phyloP scores from a whole-genome alignment of 1,140 invertebrate genomes.

The Drosophila nikananu region DNA sequence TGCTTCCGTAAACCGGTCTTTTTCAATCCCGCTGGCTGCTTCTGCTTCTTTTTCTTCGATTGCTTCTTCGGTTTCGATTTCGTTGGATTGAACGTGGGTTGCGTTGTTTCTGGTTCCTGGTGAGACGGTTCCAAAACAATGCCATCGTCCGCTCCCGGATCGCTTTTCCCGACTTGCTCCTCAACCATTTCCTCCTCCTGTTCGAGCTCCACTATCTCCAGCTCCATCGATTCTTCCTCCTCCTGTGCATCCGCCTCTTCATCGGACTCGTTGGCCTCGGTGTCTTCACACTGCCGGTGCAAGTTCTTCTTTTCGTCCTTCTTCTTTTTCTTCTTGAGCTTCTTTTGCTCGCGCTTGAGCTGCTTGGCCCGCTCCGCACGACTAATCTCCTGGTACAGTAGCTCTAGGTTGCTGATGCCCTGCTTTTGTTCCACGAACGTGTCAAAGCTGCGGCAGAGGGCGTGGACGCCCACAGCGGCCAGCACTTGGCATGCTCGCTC shows the following conservation, averaged over 20 bases:
- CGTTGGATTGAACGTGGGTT: constrained; percentile 55
- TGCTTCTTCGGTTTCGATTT: constrained; percentile 83
- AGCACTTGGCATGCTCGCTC: constrained; percentile 96
- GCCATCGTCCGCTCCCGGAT: constrained; percentile 58
- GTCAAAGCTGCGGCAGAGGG: constrained; percentile 95
- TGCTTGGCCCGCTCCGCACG: constrained; percentile 93
- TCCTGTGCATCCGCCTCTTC: constrained; percentile 25
- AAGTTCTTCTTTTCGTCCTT: constrained; percentile 88
- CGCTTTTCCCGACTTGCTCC: constrained; percentile 31
- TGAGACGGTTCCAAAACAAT: constrained; percentile 46
- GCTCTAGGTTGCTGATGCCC: constrained; percentile 94
- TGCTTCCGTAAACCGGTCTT: constrained; percentile 13
- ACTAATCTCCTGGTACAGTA: constrained; percentile 92
- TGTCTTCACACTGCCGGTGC: constrained; percentile 63
- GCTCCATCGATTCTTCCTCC: constrained; percentile 37
- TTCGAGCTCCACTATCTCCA: constrained; percentile 56
- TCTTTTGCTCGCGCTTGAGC: constrained; percentile 93
- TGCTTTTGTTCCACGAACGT: constrained; percentile 94
- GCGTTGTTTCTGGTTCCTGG: constrained; percentile 19
- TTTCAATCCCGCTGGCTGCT: constrained; percentile 15
- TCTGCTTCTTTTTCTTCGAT: constrained; percentile 76
- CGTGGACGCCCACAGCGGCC: constrained; percentile 94
- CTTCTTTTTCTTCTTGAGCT: constrained; percentile 94
- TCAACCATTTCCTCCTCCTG: constrained; percentile 29
- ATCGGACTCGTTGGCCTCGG: constrained; percentile 49